phyloP scores from a whole-genome alignment of 2,113 vertebrate species.

The Columbina picui region DNA sequence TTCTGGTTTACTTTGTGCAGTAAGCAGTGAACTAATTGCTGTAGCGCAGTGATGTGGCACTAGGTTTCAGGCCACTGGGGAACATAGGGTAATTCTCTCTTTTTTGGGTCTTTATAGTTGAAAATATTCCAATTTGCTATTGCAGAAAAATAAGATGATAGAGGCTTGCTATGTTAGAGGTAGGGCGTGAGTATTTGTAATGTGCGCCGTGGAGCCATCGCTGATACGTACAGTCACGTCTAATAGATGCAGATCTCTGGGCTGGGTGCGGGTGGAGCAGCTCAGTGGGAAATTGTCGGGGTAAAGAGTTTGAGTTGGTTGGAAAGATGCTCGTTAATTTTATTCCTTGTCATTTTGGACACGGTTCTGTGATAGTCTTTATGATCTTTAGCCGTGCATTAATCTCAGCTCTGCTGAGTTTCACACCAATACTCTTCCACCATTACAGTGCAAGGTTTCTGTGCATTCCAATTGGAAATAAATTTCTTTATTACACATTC shows the following conservation, averaged over 20 bases:
- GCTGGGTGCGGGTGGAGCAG: not conserved
- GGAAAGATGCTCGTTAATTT: slow-evolving; percentile 36
- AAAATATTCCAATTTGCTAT: rapidly evolving
- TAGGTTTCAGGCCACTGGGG: not conserved
- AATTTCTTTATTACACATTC: slow-evolving; percentile 46
- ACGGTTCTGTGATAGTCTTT: not conserved
- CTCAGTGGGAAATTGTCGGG: not conserved
- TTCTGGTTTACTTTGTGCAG: not conserved
- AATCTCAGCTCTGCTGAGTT: not conserved
- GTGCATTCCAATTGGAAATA: slow-evolving; percentile 57
- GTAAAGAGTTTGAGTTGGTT: not conserved
- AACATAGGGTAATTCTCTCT: rapidly evolving
- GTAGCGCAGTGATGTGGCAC: not conserved
- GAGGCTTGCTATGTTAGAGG: not conserved
- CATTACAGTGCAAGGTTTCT: slow-evolving; percentile 8
- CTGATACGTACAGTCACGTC: rapidly evolving
- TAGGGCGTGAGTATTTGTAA: not conserved
- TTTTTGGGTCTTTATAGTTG: not conserved
- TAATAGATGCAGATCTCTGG: not conserved
- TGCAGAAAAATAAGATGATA: not conserved
- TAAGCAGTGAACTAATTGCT: not conserved
- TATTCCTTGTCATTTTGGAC: slow-evolving; percentile 20
- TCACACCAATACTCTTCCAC: slow-evolving; percentile 17
- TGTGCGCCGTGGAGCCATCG: not conserved
- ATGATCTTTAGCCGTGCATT: slow-evolving; percentile 29